Base-by-base conservation (phyloP, 2,113 vertebrate species). In the Toxotes jaculatrix region DNA sequence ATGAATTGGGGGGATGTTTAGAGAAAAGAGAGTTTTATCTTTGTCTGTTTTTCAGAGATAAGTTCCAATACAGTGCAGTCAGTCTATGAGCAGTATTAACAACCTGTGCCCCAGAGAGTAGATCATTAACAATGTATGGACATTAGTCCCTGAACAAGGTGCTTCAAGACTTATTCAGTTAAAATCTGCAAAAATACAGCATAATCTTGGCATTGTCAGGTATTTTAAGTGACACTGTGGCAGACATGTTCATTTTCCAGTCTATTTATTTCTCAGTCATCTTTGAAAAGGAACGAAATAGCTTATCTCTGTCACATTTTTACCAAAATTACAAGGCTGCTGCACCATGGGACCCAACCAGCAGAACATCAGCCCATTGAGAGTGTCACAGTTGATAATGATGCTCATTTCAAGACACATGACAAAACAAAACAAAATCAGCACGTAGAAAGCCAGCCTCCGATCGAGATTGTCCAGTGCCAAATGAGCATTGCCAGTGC, bases 371-470 rank as follows among this genome's bases (percentile, higher is more conserved):
- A 68, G 56, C 77, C 82, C 51, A 83, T 61, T 66, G 73, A 79
- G 74, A 77, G 77, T 51, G 63, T 80, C 77, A 74, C 88, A 84
- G 81, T 62, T 86, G 79, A 85, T 88, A 90, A 88, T 83, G 72
- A 85, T 75, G 62, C 80, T 89, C 83, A 89, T 89, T 91, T 87
- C 63, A 74, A 89, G 79, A 87, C 72, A 74, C 72, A 75, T 66
- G 55, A 82, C 60, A 87, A 89, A 90, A 90, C 86, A 89, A 92
- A 91, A 90, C 81, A 88, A 87, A 82, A 80, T 88, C 88, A 89
- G 89, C 87, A 86, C 6, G 83, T 53, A 63, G 42, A 81, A 55
- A 63, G 19, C 27, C 74, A 66, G 66, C 77, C 77, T 47, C 61
- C 14, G n/a, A 87, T 78, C 21, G 31, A 89, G 87, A 88, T 42